phyloP scores from a whole-genome alignment of 2,113 vertebrate genomes.

The Picathartes gymnocephalus region DNA sequence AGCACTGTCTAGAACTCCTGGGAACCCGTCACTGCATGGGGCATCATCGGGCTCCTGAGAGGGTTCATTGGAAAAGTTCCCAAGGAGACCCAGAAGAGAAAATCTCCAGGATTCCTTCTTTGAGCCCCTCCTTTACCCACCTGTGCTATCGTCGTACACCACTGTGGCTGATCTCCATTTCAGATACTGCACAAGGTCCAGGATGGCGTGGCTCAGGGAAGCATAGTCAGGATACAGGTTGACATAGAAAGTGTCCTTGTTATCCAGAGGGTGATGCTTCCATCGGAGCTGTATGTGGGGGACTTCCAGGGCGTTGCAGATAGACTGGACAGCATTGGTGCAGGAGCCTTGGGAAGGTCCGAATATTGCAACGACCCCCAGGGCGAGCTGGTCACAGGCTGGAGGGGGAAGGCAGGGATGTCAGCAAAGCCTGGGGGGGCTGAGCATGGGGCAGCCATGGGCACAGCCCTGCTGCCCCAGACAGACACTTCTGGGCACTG shows the following conservation, averaged over 20 bases:
- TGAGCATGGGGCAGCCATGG: neutral
- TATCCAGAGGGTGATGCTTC: conserved; percentile 98
- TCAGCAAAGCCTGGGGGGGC: neutral
- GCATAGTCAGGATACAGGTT: conserved; percentile 97
- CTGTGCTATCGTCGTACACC: conserved; percentile 97
- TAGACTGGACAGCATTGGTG: conserved; percentile 95
- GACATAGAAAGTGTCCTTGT: conserved; percentile 97
- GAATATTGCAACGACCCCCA: conserved; percentile 97
- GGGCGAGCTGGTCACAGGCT: conserved; percentile 97
- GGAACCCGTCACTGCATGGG: fast-evolving
- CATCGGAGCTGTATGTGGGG: conserved; percentile 97
- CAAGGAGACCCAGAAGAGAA: neutral
- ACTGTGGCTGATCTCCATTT: conserved; percentile 98
- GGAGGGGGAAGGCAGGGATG: neutral
- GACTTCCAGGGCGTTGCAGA: conserved; percentile 96
- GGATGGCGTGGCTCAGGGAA: conserved; percentile 94
- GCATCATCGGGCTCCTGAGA: fast-evolving
- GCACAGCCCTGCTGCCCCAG: neutral
- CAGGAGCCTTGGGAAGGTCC: conserved; percentile 97
- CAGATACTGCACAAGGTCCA: conserved; percentile 95
- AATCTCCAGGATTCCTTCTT: neutral
- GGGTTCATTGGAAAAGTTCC: neutral
- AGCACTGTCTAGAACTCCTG: fast-evolving
- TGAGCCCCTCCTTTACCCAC: conserved; percentile 60
- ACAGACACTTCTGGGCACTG: neutral